Evolutionary conservation across 2,797 vertebrate genomes (phyloP).

Genomic region (Siniperca scherzeri): DNA sequence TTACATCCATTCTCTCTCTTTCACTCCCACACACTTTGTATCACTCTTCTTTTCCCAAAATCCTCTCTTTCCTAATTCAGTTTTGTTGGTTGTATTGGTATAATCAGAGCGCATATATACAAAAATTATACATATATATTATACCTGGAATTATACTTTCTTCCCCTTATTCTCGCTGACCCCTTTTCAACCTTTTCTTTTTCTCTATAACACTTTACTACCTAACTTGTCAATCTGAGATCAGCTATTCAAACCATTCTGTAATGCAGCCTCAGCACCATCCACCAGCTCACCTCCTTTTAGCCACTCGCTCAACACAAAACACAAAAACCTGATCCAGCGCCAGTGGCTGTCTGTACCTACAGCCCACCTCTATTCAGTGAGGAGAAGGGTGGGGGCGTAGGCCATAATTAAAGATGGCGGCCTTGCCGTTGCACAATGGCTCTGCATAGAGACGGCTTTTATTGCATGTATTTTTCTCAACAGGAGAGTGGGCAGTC

Average conservation of each 20-base stretch:
- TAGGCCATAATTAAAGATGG: conserved; percentile 87
- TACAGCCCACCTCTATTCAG: conserved; percentile 84
- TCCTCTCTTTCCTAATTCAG: not conserved
- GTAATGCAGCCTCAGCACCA: conserved; percentile 41
- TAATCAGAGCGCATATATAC: not conserved
- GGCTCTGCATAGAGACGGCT: conserved; percentile 76
- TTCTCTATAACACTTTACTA: conserved; percentile 13
- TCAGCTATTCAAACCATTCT: conserved; percentile 18
- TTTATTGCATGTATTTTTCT: conserved; percentile 84
- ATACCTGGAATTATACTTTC: conserved; percentile 4
- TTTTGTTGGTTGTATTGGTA: conserved; percentile 3
- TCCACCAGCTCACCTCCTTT: conserved; percentile 57
- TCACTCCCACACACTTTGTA: conserved; percentile 38
- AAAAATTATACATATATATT: not conserved
- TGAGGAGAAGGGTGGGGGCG: conserved; percentile 77
- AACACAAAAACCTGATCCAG: conserved; percentile 70
- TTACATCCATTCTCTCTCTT: conserved; percentile 35
- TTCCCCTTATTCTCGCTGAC: not conserved
- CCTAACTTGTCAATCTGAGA: conserved; percentile 23
- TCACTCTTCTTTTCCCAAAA: conserved; percentile 1
- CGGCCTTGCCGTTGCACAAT: conserved; percentile 80
- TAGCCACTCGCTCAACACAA: conserved; percentile 55
- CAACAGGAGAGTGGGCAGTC: conserved; percentile 84
- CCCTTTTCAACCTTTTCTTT: not conserved
- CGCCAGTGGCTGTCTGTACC: conserved; percentile 76